phyloP scores from a whole-genome alignment of 2,113 vertebrate species.

The Neopipo cinnamomea region DNA sequence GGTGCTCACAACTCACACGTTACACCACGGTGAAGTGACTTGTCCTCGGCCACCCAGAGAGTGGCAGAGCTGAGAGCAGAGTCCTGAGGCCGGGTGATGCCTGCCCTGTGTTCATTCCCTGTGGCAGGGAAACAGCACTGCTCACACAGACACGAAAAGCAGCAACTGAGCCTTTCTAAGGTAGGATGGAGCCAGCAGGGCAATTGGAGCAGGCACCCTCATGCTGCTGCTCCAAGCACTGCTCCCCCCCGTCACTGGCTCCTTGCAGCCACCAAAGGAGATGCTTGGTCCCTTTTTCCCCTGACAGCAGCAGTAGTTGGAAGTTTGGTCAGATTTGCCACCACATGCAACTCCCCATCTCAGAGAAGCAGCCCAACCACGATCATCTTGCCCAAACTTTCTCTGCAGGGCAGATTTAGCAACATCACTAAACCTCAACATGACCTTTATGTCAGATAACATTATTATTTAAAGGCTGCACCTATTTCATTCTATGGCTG shows the following conservation, averaged over 20 bases:
- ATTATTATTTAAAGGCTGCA: background rate
- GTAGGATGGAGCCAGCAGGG: background rate
- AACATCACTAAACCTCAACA: background rate
- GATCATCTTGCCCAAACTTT: too few species aligned
- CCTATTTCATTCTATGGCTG: background rate
- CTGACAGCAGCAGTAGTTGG: background rate
- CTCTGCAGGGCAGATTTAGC: background rate
- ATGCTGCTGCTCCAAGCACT: background rate
- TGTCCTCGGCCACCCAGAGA: background rate
- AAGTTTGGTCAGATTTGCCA: background rate
- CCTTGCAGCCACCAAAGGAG: background rate
- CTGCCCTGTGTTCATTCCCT: rapidly evolving
- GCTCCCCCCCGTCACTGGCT: background rate
- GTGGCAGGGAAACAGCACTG: background rate
- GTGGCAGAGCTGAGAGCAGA: background rate
- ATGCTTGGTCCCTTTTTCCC: background rate
- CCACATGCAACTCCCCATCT: background rate
- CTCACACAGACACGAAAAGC: background rate
- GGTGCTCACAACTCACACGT: background rate
- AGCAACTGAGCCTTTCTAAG: background rate
- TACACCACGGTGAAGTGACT: rapidly evolving
- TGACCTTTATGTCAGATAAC: background rate
- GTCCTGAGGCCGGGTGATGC: background rate
- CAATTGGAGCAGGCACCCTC: background rate
- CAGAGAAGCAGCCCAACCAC: background rate